Evolutionary conservation across 1,140 invertebrate species (phyloP), one percentile per base, ranked within the genome.

Genomic region (Conus ventricosus): DNA sequence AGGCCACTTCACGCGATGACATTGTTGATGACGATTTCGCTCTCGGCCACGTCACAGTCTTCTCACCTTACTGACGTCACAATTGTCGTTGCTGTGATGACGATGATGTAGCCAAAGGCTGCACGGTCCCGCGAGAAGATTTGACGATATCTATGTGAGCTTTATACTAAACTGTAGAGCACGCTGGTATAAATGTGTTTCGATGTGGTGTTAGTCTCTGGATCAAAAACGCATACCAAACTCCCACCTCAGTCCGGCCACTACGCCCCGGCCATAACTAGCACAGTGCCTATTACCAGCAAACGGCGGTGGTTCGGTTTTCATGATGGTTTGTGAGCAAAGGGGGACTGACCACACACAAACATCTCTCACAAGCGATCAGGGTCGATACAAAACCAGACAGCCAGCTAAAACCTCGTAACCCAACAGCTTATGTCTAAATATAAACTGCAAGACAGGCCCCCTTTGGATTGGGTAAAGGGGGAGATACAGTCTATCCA

Each of bases 311-410:
- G 23, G 75, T 78, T 39, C 75, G 11, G 75, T 78, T 39, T 78
- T 78, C 75, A 78, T n/a, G 8, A 78, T 23, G 11, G 75, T 78
- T 23, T 78, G 23, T 10, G 75, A 78, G 11, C 27, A 2, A 23
- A 78, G 75, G n/a, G 17, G 75, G 75, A 78, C 75, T 78, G 23
- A 78, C 75, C 23, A 78, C 27, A 78, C 75, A 78, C 23, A 78
- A 4, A 23, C 75, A 78, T 39, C 75, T n/a, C 75, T 78, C 75
- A 78, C 23, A 25, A 4, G 75, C 75, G 27, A 78, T 39, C 23
- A 78, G 2, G 10, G n/a, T 39, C 10, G 75, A 78, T 10, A 78
- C 27, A 23, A 20, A 78, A n/a, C 75, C 75, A 39, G 75, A 78
- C 39, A 39, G 10, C 75, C 75, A 78, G n/a, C 23, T 25, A 23